Evolutionary conservation across 2,888 invertebrate species (phyloP).

Genomic region (Pteria penguin): DNA sequence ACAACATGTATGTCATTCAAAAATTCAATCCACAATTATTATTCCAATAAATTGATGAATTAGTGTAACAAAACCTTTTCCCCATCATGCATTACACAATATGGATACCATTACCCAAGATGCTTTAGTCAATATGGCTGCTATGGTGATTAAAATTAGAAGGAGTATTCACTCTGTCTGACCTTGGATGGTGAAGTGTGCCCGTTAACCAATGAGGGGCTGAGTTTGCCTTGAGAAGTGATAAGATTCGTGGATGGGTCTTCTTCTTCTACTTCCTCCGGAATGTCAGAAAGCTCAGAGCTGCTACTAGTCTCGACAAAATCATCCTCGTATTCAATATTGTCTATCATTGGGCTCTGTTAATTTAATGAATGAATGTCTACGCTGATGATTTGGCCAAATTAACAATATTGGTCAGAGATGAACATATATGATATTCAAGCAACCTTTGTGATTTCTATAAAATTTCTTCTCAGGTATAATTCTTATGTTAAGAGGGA

Average conservation of each 20-base stretch:
- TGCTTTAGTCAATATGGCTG: no score
- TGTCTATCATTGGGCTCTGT: constrained; percentile 34
- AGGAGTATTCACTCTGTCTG: constrained; percentile 23
- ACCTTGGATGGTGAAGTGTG: constrained; percentile 39
- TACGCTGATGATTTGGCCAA: constrained; percentile 17
- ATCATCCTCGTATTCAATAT: constrained; percentile 44
- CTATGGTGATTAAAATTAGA: no score
- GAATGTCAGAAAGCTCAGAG: constrained; percentile 81
- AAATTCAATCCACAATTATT: no score
- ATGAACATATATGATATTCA: neutral
- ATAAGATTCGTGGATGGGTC: constrained; percentile 48
- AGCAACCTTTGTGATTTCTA: neutral
- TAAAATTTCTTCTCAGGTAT: no score
- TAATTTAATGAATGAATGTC: constrained; percentile 28
- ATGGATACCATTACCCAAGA: no score
- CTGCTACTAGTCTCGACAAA: constrained; percentile 66
- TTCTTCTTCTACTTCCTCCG: constrained; percentile 80
- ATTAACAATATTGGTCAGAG: constrained; percentile 15
- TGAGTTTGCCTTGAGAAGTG: constrained; percentile 38
- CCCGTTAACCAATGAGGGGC: constrained; percentile 47
- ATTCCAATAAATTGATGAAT: no score
- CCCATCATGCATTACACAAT: no score
- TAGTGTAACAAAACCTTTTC: no score
- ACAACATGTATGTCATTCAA: no score
- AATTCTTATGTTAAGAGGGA: no score